Evolutionary conservation across 2,113 vertebrate genomes (phyloP).

Genomic region (Oxyruncus cristatus): DNA sequence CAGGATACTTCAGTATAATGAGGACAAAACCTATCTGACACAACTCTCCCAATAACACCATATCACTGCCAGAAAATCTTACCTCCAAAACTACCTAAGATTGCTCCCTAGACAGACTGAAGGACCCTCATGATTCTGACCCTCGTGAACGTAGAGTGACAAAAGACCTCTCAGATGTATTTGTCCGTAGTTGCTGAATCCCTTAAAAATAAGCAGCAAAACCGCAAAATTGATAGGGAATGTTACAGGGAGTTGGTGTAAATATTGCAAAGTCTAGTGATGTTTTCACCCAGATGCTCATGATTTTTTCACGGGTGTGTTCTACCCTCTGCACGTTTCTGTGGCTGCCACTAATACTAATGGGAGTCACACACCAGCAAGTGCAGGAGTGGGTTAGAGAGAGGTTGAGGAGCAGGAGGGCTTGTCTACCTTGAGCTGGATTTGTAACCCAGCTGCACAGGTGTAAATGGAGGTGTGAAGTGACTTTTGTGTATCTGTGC

Average conservation of each 20-base stretch:
- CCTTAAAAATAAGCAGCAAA: background rate
- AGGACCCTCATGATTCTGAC: background rate
- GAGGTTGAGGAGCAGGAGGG: background rate
- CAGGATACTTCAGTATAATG: background rate
- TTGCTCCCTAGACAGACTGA: background rate
- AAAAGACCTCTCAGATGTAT: background rate
- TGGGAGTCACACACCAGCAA: background rate
- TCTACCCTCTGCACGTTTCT: background rate
- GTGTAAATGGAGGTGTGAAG: background rate
- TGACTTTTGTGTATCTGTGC: background rate
- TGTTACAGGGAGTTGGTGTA: background rate
- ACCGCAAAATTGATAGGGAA: background rate
- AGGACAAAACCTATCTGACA: background rate
- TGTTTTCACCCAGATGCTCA: background rate
- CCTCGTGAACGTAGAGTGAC: background rate
- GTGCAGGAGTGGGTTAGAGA: background rate
- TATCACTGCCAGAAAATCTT: background rate
- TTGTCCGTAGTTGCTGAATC: background rate
- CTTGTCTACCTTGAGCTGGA: fast-evolving
- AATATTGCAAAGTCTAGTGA: background rate
- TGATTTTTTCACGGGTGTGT: background rate
- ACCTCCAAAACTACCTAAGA: background rate
- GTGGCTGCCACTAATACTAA: background rate
- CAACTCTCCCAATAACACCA: background rate
- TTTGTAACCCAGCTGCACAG: background rate